These are phyloP conservation scores for Microtus pennsylvanicus DNA, from an alignment of 2,113 vertebrate genomes.

Conservation along the genomic window DNA sequence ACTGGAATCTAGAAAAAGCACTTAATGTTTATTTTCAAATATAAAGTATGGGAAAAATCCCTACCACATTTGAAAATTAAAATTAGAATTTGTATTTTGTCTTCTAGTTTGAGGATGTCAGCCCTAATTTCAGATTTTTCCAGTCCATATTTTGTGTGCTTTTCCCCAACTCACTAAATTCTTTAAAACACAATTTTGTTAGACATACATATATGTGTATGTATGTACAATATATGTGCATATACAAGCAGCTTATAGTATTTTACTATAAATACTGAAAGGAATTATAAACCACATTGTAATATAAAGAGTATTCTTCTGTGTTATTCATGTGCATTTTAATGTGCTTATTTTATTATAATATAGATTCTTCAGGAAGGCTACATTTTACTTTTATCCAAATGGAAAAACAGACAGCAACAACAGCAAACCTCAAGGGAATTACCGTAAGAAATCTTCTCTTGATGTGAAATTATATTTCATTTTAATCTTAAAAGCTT, in stretches of 20 bases:
- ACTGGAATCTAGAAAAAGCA: not conserved
- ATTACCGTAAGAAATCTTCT: not conserved
- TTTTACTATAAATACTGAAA: not conserved
- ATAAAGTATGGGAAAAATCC: constrained; percentile 8
- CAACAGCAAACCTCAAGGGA: not conserved
- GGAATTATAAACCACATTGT: constrained; percentile 34
- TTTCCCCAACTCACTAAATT: constrained; percentile 32
- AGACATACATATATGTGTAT: not conserved
- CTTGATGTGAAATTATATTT: constrained; percentile 48
- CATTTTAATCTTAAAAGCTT: constrained; percentile 30
- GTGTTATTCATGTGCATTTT: not conserved
- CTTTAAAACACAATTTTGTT: constrained; percentile 39
- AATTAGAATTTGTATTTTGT: not conserved
- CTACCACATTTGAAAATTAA: constrained; percentile 29
- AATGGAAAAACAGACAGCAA: not conserved
- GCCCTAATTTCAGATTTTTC: not conserved
- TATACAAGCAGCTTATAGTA: not conserved
- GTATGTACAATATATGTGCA: not conserved
- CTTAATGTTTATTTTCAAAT: constrained; percentile 36
- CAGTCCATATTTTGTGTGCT: not conserved
- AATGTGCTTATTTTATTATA: constrained; percentile 17
- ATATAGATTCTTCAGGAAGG: not conserved
- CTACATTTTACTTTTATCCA: constrained; percentile 19
- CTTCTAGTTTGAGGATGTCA: not conserved
- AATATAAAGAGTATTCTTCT: not conserved